phyloP scores from a whole-genome alignment of 2,113 vertebrate genomes.

The Rallus limicola region DNA sequence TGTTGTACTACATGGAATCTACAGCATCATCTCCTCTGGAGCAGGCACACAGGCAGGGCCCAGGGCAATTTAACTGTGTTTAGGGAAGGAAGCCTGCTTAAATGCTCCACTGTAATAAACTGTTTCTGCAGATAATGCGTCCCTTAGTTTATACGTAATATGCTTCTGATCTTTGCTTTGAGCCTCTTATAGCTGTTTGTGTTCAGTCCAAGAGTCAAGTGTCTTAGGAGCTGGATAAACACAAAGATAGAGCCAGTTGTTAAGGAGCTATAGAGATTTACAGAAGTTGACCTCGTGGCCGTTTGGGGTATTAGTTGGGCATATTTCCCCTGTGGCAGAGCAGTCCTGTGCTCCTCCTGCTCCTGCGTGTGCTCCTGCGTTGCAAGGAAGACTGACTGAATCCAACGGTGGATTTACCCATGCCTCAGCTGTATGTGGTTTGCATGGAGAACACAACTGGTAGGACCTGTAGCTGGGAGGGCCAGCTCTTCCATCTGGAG shows the following conservation, averaged over 20 bases:
- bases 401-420: neutral
- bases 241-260: neutral
- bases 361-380: neutral
- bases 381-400: neutral
- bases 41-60: neutral
- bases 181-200: slow-evolving; percentile 4
- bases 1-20: neutral
- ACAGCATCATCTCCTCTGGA: neutral
- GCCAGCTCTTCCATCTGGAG: neutral
- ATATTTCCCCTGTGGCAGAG: neutral
- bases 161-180: slow-evolving; percentile 44
- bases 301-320: neutral
- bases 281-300: neutral
- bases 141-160: neutral
- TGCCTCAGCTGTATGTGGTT: fast-evolving
- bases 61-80: neutral
- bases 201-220: slow-evolving; percentile 33
- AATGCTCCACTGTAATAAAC: neutral
- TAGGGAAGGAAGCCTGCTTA: neutral
- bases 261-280: slow-evolving; percentile 33
- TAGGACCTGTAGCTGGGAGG: neutral
- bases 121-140: neutral
- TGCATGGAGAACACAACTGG: neutral
- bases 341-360: neutral
- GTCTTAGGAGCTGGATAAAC: slow-evolving; percentile 41